Base-by-base conservation (phyloP, 1,140 invertebrate species). In the Diplogasteroides magnus region DNA sequence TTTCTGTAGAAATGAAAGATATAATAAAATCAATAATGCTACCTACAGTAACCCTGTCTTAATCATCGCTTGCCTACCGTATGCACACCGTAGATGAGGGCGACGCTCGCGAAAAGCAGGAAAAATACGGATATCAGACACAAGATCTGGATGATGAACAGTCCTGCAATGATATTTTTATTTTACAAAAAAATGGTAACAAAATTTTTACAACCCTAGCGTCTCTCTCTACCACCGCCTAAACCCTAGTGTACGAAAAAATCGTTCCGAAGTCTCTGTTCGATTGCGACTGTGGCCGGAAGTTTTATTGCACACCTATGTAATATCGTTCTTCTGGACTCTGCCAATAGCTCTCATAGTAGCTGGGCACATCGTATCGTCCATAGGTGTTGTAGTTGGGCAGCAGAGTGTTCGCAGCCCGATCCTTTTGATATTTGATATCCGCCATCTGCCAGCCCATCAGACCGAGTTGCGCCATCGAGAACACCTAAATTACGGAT, bases 361-460 rank as follows among this genome's bases (percentile, higher is more conserved):
- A 81, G 23, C 69, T 66, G 2, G 80, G 80, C 55, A 82, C 68
- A 65, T 81, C 79, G 65, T 76, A 82, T 29, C 77, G 63, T 2
- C 80, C 79, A 64, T 81, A 81, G 19, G 79, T 81, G 60, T 81
- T 82, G 60, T 81, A 81, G 64, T 82, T 80, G 2, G 79, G 79
- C 27, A 82, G 60, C 6, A 81, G 67, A 26, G 78, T 82, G 64
- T 81, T 81, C 13, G 78, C 79, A 1, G 79, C 79, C 28, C 80
- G 74, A 65, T 81, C 79, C 58, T 79, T 80, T 69, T 81, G 80
- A 71, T 81, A 81, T 55, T 81, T 81, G 37, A 81, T 81, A 37
- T 80, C 79, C 31, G 78, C 80, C 80, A 81, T 79, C 72, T 81
- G 79, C 79, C 79, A 81, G 14, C 79, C 79, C 60, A 81, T 81